Evolutionary conservation across 2,888 invertebrate species (phyloP).

Genomic region (Hydroisotoma schaefferi): DNA sequence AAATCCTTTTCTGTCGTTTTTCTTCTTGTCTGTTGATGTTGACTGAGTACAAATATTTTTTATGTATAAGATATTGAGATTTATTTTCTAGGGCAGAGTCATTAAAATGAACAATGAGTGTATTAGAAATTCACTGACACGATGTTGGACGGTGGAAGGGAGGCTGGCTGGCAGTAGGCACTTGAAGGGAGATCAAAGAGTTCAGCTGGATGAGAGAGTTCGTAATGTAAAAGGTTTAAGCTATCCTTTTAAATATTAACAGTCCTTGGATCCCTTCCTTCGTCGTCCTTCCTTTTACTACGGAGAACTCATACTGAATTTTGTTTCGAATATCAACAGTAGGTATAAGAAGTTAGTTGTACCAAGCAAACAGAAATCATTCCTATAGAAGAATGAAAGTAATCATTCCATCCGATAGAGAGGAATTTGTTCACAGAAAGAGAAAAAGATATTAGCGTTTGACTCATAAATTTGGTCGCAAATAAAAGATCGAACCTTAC

Average conservation of each 20-base stretch:
- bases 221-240: conserved; percentile 1
- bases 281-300: too few relatives aligned
- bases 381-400: not conserved
- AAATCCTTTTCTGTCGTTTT: too few relatives aligned
- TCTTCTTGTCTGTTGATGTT: too few relatives aligned
- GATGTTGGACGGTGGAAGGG: not conserved
- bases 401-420: not conserved
- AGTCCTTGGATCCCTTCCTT: not conserved
- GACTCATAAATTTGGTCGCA: conserved; percentile 48
- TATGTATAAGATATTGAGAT: too few relatives aligned
- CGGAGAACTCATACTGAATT: too few relatives aligned
- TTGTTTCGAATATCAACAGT: too few relatives aligned
- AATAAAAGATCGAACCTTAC: conserved; percentile 49
- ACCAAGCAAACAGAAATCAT: too few relatives aligned
- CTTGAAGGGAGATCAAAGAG: conserved; percentile 4
- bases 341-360: too few relatives aligned
- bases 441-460: conserved; percentile 47
- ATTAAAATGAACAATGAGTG: conserved; percentile 1
- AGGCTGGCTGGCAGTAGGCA: conserved; percentile 1
- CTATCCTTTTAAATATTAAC: not conserved
- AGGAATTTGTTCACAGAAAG: conserved; percentile 37
- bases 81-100: too few relatives aligned
- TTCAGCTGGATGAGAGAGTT: not conserved
- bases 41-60: too few relatives aligned
- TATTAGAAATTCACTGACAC: not conserved